These are phyloP conservation scores for Lacanobia wlatinum DNA, from an alignment of 2,888 invertebrate genomes.

Conservation along the genomic window DNA sequence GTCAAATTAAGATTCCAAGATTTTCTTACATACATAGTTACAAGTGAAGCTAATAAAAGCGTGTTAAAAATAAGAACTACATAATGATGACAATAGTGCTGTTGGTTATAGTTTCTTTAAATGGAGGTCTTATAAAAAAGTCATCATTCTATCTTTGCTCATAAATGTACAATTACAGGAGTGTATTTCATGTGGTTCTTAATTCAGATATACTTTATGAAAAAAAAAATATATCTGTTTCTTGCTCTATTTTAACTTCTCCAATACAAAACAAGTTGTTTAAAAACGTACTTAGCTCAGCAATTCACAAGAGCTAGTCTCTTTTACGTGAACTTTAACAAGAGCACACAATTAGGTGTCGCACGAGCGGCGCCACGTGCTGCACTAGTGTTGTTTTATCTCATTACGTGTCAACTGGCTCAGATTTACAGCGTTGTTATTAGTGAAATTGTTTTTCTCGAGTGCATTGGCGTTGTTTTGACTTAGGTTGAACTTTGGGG, in stretches of 20 bases:
- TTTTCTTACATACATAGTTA: too few species aligned
- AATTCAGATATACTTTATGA: neutral
- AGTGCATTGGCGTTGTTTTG: conserved; percentile 9
- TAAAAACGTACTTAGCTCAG: neutral
- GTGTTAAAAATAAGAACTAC: too few species aligned
- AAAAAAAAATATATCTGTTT: too few species aligned
- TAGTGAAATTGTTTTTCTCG: conserved; percentile 34
- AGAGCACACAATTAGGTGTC: conserved; percentile 75
- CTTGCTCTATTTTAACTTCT: too few species aligned
- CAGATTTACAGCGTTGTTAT: conserved; percentile 61
- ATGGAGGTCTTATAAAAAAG: too few species aligned
- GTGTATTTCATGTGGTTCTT: neutral
- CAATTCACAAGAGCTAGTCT: neutral
- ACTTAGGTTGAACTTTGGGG: neutral
- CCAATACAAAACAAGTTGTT: neutral
- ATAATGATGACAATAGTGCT: too few species aligned
- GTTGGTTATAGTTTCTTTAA: too few species aligned
- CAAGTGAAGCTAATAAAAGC: too few species aligned
- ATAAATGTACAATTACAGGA: too few species aligned
- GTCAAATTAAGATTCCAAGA: too few species aligned
- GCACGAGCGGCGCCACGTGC: conserved; percentile 64
- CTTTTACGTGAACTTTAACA: conserved; percentile 68
- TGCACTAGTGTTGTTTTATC: conserved; percentile 72
- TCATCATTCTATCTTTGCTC: too few species aligned
- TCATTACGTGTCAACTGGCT: conserved; percentile 69